Evolutionary conservation across 2,888 invertebrate species (phyloP).

Genomic region (Selenia dentaria): DNA sequence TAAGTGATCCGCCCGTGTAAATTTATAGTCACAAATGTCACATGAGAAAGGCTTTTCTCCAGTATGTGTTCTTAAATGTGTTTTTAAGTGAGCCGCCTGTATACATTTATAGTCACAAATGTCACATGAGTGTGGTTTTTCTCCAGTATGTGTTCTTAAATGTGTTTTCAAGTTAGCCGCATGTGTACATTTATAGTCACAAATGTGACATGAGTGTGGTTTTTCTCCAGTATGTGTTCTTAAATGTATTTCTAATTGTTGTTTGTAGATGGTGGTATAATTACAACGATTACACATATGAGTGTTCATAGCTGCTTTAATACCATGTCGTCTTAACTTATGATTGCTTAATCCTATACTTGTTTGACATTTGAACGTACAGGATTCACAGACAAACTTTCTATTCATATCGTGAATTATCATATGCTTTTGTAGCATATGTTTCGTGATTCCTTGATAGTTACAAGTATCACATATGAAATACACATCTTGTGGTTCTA

Average conservation of each 20-base stretch:
- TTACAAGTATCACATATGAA: constrained; percentile 17
- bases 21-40: constrained; percentile 4
- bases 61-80: background rate
- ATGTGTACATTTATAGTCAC: background rate
- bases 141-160: constrained; percentile 1
- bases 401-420: constrained; percentile 17
- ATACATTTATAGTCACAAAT: background rate
- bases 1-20: background rate
- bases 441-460: constrained; percentile 8
- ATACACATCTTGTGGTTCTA: constrained; percentile 3
- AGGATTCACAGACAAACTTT: constrained; percentile 15
- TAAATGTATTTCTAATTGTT: background rate
- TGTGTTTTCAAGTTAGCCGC: constrained; percentile 1
- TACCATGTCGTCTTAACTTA: background rate
- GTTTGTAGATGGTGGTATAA: background rate
- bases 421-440: constrained; percentile 16
- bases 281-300: constrained; percentile 9
- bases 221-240: constrained; percentile 5
- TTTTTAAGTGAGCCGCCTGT: constrained; percentile 1
- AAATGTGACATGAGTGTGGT: constrained; percentile 1
- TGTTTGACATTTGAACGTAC: constrained; percentile 7
- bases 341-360: background rate
- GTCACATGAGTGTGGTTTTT: constrained; percentile 2
- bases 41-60: constrained; percentile 5
- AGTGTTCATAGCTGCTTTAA: background rate